phyloP scores from a whole-genome alignment of 2,113 vertebrate species.

The Syrrhaptes paradoxus region DNA sequence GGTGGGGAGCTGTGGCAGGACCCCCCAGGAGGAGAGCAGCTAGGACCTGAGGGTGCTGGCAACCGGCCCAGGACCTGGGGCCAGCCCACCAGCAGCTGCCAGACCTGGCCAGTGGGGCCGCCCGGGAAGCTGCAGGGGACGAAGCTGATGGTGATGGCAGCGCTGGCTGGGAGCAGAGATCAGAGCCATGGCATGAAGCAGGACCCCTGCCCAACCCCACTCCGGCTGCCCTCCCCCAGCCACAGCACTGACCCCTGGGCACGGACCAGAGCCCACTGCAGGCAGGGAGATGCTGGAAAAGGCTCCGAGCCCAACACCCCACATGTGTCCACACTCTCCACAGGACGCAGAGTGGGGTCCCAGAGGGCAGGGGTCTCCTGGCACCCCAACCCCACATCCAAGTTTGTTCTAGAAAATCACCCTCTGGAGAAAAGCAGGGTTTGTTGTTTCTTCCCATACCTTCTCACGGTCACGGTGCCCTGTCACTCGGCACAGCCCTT shows the following conservation, averaged over 20 bases:
- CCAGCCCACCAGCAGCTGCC: not conserved
- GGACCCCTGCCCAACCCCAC: not conserved
- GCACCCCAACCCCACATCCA: not conserved
- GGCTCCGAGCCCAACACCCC: accelerated
- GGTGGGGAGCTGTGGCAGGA: not conserved
- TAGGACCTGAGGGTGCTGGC: not conserved
- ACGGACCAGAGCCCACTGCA: not conserved
- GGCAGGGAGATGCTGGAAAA: not conserved
- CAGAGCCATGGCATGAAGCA: accelerated
- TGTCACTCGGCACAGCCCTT: not conserved
- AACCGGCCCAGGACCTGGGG: not conserved
- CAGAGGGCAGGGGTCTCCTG: not conserved
- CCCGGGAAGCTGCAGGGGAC: not conserved
- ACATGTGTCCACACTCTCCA: not conserved
- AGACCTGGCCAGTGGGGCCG: not conserved
- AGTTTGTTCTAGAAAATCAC: not conserved
- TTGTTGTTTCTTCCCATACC: not conserved
- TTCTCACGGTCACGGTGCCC: accelerated
- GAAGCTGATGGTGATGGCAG: accelerated
- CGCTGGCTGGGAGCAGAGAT: not conserved
- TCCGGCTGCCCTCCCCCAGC: not conserved
- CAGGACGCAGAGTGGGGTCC: not conserved
- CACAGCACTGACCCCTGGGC: accelerated
- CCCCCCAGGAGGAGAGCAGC: not conserved
- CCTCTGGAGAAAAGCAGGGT: not conserved